A percentile compares a stretch with the other conserved stretches of the same genome.
Conservation (phyloP, 2,797 vertebrate genomes). For the Thamnophis elegans region DNA sequence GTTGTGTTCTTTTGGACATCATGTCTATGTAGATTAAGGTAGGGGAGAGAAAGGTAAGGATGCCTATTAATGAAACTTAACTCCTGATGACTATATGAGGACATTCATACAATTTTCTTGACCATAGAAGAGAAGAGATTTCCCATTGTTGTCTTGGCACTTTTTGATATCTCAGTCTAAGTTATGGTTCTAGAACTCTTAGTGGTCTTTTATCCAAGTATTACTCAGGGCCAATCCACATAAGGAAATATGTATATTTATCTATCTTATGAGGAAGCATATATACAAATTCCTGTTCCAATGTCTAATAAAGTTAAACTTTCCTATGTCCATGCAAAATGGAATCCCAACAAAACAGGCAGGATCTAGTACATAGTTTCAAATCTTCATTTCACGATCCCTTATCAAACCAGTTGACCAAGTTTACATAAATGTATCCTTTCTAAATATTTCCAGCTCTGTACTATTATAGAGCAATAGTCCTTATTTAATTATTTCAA, state of each 20-base stretch:
- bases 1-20: neutral
- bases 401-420: neutral
- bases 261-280: neutral
- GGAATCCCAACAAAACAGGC: neutral
- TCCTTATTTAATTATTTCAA: neutral
- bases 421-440: neutral
- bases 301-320: neutral
- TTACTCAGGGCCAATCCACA: neutral
- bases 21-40: neutral
- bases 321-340: neutral
- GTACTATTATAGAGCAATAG: neutral
- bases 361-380: neutral
- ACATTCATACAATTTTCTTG: neutral
- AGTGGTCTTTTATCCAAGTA: neutral
- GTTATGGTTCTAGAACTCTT: neutral
- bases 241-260: neutral
- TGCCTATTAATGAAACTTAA: neutral
- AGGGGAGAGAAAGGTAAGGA: neutral
- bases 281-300: neutral
- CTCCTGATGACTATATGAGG: neutral
- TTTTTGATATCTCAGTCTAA: neutral
- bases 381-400: neutral
- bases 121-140: neutral
- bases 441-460: neutral
- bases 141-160: neutral